A percentile compares a stretch with the other conserved stretches of the same genome.
These are phyloP conservation scores for Eutolmus rufibarbis DNA, from an alignment of 2,888 invertebrate species.

Conservation along the genomic window DNA sequence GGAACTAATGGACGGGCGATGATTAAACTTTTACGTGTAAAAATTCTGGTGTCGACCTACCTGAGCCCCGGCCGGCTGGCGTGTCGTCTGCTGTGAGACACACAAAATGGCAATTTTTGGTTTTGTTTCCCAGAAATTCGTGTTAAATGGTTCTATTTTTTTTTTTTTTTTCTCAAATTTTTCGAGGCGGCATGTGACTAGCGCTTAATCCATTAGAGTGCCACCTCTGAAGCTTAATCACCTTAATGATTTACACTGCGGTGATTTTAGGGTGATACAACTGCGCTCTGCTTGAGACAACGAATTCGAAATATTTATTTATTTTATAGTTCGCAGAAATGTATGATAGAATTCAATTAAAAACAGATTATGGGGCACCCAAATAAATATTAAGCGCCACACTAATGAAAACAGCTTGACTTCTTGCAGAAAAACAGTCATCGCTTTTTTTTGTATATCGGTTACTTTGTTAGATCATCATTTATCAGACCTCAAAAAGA, in stretches of 20 bases:
- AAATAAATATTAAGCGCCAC: too few relatives aligned
- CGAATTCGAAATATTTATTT: not conserved
- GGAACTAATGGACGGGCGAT: constrained; percentile 26
- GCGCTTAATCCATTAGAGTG: not conserved
- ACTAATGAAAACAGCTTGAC: too few relatives aligned
- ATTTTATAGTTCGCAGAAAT: not conserved
- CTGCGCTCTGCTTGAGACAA: not conserved
- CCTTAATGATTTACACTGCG: not conserved
- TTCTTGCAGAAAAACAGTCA: too few relatives aligned
- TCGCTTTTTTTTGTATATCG: too few relatives aligned
- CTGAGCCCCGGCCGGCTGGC: not conserved
- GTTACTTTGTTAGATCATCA: too few relatives aligned
- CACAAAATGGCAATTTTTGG: not conserved
- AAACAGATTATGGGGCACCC: not conserved
- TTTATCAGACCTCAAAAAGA: too few relatives aligned
- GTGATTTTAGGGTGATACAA: not conserved
- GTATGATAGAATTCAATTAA: not conserved
- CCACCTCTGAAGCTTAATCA: not conserved
- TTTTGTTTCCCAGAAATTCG: not conserved
- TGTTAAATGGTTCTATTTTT: not conserved
- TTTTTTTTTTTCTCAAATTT: not conserved
- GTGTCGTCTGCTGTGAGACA: not conserved
- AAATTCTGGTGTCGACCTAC: not conserved
- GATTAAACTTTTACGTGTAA: constrained; percentile 27
- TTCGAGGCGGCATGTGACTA: not conserved